Base-by-base conservation (phyloP, 1,140 invertebrate species). In the Sitobion miscanthi region DNA sequence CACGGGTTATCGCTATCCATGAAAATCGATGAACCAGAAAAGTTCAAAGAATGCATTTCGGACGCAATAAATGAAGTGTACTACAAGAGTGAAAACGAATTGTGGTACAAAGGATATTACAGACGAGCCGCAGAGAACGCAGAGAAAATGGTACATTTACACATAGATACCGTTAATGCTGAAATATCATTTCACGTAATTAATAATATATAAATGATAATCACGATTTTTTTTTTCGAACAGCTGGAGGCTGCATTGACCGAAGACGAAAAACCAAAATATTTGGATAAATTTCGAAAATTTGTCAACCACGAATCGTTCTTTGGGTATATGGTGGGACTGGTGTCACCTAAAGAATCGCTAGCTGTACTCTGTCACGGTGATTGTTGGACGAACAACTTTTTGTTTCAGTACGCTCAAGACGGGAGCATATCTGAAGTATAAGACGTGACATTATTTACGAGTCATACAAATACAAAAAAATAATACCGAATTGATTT, bases 311-410 rank as follows among this genome's bases (percentile, higher is more conserved):
- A 96, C 93, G 96, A 97, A 7, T 96, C 96, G 3, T 97, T 97
- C 94, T 97, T 97, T 94, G 95, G 95, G 1, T 96, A 96, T 2
- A 97, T 97, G 97, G 96, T 97, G 82, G 95, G 97, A 49, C 94
- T 97, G 93, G 96, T 96, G 4, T 95, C 96, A 4, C 95, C 96
- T 0, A 95, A 96, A 94, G 96, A 97, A 38, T 96, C 96, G 0
- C 94, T 97, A 38, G 96, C 96, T 0, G 96, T 97, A 9, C 96
- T 97, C 93, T 96, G 96, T 93, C 97, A 97, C 94, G 97, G 97
- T 0, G 97, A 97, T 94, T 97, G 97, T 94, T 97, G 97, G 97
- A 97, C 97, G 0, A 97, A 97, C 94, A 97, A 97, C 95, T 96
- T 97, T 94, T 94, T 97, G 2, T 97, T 97, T 94, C 95, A 96